Percentiles rank a stretch among this genome's conserved stretches.
Evolutionary conservation across 1,140 invertebrate species (phyloP).

Genomic region (Eubasilissa regina): DNA sequence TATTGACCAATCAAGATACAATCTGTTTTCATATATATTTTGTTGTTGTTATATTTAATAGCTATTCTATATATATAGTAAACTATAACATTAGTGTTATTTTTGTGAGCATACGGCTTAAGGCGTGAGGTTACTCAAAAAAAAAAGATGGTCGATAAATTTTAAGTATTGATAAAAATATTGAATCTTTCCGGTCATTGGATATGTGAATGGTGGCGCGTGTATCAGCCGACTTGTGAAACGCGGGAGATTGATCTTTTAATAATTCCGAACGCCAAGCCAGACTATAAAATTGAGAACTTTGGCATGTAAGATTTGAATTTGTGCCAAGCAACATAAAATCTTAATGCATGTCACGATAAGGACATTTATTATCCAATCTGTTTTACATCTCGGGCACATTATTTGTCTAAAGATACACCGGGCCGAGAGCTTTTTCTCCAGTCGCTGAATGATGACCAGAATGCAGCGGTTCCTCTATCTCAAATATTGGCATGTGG

Average conservation of each 20-base stretch:
- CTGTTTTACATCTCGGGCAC: constrained; percentile 54
- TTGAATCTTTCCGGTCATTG: no score
- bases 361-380: constrained; percentile 58
- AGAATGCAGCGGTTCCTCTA: not conserved
- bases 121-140: no score
- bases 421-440: constrained; percentile 21
- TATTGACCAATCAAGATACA: no score
- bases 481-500: constrained; percentile 9
- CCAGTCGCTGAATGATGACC: constrained; percentile 33
- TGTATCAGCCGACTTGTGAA: not conserved
- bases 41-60: no score
- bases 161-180: no score
- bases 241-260: constrained; percentile 40
- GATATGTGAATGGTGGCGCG: not conserved
- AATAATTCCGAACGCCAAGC: constrained; percentile 49
- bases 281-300: constrained; percentile 46
- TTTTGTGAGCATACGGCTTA: no score
- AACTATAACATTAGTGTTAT: no score
- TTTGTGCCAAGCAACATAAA: constrained; percentile 50
- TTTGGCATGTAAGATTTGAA: constrained; percentile 39
- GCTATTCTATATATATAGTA: no score
- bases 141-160: no score
- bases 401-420: constrained; percentile 42
- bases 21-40: no score
- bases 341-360: constrained; percentile 58